Evolutionary conservation across 2,113 vertebrate genomes (phyloP), one percentile per base, ranked within the genome.

Genomic region (Neodontobutis hainanensis): DNA sequence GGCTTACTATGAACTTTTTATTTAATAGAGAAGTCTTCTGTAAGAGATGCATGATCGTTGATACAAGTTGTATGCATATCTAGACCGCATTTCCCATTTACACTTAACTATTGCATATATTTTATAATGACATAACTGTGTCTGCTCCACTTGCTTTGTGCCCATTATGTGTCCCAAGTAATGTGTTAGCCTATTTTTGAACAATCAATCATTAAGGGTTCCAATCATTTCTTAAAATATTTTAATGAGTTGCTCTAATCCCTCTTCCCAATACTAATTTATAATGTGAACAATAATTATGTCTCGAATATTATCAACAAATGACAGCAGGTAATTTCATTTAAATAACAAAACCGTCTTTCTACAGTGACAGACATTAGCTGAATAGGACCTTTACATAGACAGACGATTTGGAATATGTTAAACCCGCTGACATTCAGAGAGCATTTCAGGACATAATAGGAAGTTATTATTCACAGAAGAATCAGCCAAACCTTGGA

Each of bases 391-490:
- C 6, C 5, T 32, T 63, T 77, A 12, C 60, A 62, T 16, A 5
- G 46, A 65, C 2, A 46, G 50, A 27, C 19, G 19, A 27, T 35
- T 75, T 5, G 58, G 32, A 48, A 12, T 68, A 32, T 68, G 65
- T 57, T 66, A 65, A 83, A 71, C 72, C 53, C 47, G 57, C 16
- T 65, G 27, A 43, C 69, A 53, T 68, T 74, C 36, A 52, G 57
- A 36, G 77, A 80, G 73, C 70, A 52, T 78, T 79, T 83, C 59
- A 77, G 78, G 74, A 64, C 75, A 76, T 61, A 57, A 58, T 15
- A 82, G 75, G 78, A 87, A 83, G 83, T 84, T 77, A 45, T 78
- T 83, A 72, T 79, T 83, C 73, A 72, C 38, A 64, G 38, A 72
- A 65, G 47, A 77, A n/a, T n/a, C n/a, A n/a, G n/a, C n/a, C n/a